These are phyloP conservation scores for Oreochromis tanganicae DNA, from an alignment of 2,113 vertebrate genomes.

Conservation along the genomic window DNA sequence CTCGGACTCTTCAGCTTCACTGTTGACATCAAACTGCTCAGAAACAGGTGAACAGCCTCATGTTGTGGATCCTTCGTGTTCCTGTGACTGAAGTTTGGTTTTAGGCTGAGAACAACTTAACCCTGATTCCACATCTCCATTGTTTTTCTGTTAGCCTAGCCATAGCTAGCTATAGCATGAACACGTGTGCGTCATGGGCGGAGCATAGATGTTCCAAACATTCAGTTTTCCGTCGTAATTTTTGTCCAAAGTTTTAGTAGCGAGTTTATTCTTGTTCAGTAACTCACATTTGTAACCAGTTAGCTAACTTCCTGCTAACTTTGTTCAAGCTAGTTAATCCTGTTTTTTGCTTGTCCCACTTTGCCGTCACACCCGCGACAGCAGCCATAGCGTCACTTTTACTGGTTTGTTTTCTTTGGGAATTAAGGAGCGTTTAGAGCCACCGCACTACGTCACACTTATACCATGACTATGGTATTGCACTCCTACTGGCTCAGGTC, in stretches of 20 bases:
- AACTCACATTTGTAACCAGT: not conserved
- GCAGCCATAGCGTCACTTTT: rapidly evolving
- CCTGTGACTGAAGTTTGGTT: not conserved
- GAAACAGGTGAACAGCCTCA: not conserved
- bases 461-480: not conserved
- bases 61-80: not conserved
- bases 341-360: not conserved
- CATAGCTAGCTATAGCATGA: not conserved
- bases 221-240: not conserved
- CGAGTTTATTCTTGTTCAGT: not conserved
- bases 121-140: not conserved
- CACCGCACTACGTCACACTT: not conserved
- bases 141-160: not conserved
- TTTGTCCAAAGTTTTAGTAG: not conserved
- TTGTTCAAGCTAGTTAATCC: not conserved
- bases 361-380: rapidly evolving
- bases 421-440: not conserved
- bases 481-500: not conserved
- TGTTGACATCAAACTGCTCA: not conserved
- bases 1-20: not conserved
- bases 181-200: rapidly evolving
- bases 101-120: not conserved
- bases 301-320: not conserved
- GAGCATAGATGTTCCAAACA: not conserved
- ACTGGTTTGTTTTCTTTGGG: not conserved